Percentiles rank a stretch among this genome's conserved stretches.
phyloP scores from a whole-genome alignment of 2,113 vertebrate species.

The Rhabdomys dilectus region DNA sequence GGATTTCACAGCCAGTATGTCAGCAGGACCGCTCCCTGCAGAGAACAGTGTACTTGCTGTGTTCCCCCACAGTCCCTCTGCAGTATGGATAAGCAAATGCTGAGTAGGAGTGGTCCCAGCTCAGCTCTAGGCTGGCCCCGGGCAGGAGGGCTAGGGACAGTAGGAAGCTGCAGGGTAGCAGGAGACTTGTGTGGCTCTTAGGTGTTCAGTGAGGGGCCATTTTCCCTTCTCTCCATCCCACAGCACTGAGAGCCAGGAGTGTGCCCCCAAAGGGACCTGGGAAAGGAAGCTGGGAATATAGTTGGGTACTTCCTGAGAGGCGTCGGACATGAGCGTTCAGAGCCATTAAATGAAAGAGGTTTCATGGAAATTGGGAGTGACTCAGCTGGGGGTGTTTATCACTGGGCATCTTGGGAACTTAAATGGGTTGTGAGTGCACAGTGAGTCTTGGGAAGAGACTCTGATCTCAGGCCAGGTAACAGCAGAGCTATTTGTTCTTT shows the following conservation, averaged over 20 bases:
- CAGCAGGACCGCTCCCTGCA: background rate
- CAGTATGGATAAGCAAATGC: background rate
- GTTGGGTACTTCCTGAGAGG: fast-evolving
- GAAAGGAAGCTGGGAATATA: background rate
- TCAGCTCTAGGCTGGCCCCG: fast-evolving
- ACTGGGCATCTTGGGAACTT: fast-evolving
- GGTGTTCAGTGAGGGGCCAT: background rate
- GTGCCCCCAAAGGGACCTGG: background rate
- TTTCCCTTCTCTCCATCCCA: background rate
- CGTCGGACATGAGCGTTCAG: fast-evolving
- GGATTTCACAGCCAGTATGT: background rate
- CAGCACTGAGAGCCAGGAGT: background rate
- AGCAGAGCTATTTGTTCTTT: background rate
- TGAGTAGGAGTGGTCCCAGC: background rate
- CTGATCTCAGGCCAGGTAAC: background rate
- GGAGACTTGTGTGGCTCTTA: fast-evolving
- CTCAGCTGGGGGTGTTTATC: background rate
- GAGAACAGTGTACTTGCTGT: background rate
- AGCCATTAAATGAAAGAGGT: background rate
- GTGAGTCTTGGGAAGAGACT: fast-evolving
- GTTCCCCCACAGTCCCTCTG: background rate
- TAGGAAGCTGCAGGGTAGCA: background rate
- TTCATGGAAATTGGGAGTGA: background rate
- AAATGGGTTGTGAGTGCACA: fast-evolving
- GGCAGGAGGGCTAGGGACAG: background rate